These are phyloP conservation scores for Acanthochromis polyacanthus DNA, from an alignment of 2,113 vertebrate species.

Conservation along the genomic window DNA sequence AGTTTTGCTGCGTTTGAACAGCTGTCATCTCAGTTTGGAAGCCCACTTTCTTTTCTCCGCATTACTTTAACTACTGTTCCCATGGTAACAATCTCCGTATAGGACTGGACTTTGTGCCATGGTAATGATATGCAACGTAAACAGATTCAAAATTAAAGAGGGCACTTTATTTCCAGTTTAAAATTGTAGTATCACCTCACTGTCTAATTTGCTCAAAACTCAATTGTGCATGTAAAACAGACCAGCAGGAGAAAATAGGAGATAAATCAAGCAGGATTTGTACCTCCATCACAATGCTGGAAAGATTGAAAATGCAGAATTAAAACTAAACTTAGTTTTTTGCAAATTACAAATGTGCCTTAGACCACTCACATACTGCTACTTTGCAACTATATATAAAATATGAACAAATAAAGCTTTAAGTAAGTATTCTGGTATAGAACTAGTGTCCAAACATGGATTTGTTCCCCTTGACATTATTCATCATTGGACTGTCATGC, in stretches of 20 bases:
- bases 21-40: slow-evolving; percentile 31
- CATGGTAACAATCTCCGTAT: slow-evolving; percentile 57
- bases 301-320: not conserved
- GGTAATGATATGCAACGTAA: slow-evolving; percentile 36
- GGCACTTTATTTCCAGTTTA: slow-evolving; percentile 17
- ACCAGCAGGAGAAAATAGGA: slow-evolving; percentile 4
- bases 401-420: not conserved
- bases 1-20: slow-evolving; percentile 25
- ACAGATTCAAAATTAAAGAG: slow-evolving; percentile 31
- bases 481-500: slow-evolving; percentile 50
- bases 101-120: slow-evolving; percentile 1
- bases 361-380: not conserved
- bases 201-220: not conserved
- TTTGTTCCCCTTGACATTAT: slow-evolving; percentile 42
- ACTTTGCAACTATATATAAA: slow-evolving; percentile 1
- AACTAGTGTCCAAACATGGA: slow-evolving; percentile 41
- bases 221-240: not conserved
- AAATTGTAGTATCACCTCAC: not conserved
- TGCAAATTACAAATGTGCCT: not conserved
- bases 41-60: slow-evolving; percentile 30
- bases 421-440: slow-evolving; percentile 2
- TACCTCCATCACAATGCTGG: not conserved
- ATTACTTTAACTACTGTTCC: slow-evolving; percentile 62
- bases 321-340: no score
- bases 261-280: not conserved